These are phyloP conservation scores for Scalopus aquaticus DNA, from an alignment of 2,113 vertebrate species.

Conservation along the genomic window DNA sequence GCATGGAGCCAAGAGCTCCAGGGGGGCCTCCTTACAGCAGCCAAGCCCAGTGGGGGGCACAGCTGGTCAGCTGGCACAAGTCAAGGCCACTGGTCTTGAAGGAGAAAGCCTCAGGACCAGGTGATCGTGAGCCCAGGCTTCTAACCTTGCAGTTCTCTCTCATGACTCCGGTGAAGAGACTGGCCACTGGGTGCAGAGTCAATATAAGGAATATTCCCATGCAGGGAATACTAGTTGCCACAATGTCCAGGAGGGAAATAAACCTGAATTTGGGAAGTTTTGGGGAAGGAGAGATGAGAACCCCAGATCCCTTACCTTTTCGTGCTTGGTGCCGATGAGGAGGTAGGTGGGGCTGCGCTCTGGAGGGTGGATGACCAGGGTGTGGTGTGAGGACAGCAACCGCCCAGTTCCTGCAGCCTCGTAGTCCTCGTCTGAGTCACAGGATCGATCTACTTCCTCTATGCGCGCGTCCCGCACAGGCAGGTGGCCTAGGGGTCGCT, in stretches of 20 bases:
- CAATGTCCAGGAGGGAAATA: neutral
- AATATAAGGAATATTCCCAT: neutral
- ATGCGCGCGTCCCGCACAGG: conserved; percentile 92
- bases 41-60: neutral
- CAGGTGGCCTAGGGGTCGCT: conserved; percentile 97
- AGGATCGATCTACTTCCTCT: conserved; percentile 94
- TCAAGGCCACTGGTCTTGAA: neutral
- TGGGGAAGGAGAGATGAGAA: neutral
- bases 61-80: neutral
- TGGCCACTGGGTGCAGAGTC: neutral
- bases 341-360: conserved; percentile 95
- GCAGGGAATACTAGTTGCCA: neutral
- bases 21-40: neutral
- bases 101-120: neutral
- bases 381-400: conserved; percentile 89
- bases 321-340: conserved; percentile 92
- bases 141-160: neutral
- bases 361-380: conserved; percentile 91
- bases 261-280: neutral
- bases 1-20: neutral
- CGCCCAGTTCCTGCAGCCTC: conserved; percentile 86
- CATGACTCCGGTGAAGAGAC: neutral
- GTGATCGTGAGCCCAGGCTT: neutral
- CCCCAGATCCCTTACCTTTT: conserved; percentile 88
- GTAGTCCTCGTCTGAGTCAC: conserved; percentile 92